Base-by-base conservation (phyloP, 2,888 invertebrate genomes). In the Platypus cylindrus region DNA sequence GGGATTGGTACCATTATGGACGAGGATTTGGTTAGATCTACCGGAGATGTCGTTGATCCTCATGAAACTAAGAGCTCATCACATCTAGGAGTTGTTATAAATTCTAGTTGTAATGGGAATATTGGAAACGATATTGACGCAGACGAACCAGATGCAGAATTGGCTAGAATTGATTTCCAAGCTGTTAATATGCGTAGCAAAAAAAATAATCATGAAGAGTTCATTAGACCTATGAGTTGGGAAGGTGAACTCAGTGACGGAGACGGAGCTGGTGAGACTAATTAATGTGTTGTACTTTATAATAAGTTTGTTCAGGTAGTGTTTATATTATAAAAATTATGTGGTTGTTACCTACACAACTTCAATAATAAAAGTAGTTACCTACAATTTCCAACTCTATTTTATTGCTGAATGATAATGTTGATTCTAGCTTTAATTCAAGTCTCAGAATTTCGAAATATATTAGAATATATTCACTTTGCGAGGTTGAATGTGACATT, bases 171-270 rank as follows among this genome's bases (percentile, higher is more conserved):
- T 44, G 80, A 81, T 56, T 79, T 82, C 56, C 71, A 74, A 22
- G 48, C 51, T 30, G 58, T 58, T 29, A 56, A 57, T 44, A 55
- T 59, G 52, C 49, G 60, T 37, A 52, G 55, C 34, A 58, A 58
- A 44, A 58, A 53, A 45, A 51, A 50, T 40, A 53, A 57, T 25
- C 52, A 56, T 42, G 54, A 51, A 32, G 57, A 59, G 38, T 32
- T 48, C 61, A 55, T 73, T 5, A 64, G 90, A 32, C 90, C 90
- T 30, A 91, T 91, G 90, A 89, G 87, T 5, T 90, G 90, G 90
- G 90, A 90, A 60, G 90, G 90, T 5, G 89, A 87, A 59, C 70
- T 90, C 8, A 89, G 87, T 2, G 90, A 90, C 55, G 75, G 80
- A n/a, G 86, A 86, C 55, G 64, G 55, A 43, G 59, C 61, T 41